Conservation (phyloP, 2,113 vertebrate species). For the Xenus cinereus region DNA sequence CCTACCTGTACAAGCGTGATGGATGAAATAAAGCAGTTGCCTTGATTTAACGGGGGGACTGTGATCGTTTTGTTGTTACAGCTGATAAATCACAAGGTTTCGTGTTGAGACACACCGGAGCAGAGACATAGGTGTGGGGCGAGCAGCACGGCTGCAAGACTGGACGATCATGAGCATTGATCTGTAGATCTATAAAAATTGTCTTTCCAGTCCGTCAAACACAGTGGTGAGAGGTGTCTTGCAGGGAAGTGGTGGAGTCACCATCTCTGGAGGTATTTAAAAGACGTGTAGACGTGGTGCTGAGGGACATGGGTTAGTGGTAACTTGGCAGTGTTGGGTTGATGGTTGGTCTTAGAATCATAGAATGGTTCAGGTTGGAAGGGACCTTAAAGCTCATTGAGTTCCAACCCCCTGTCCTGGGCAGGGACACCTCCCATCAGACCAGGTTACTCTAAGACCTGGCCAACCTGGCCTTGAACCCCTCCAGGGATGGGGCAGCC, state of each 20-base stretch:
- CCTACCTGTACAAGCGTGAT: background rate
- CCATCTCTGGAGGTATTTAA: background rate
- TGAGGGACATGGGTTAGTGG: background rate
- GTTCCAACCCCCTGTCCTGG: background rate
- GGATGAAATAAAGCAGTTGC: background rate
- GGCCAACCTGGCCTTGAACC: background rate
- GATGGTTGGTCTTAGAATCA: background rate
- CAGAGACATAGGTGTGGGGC: background rate
- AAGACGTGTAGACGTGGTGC: background rate
- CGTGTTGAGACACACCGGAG: background rate
- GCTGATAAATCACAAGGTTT: background rate
- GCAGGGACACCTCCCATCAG: background rate
- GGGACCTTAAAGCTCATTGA: background rate
- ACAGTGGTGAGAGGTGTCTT: rapidly evolving
- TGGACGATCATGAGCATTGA: background rate
- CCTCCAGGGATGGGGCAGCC: background rate
- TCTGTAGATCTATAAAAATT: background rate
- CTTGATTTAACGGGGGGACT: background rate
- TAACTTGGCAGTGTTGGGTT: background rate
- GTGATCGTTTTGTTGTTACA: background rate
- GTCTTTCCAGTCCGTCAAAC: background rate
- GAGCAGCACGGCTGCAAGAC: background rate
- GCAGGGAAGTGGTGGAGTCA: background rate
- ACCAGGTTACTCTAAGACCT: background rate
- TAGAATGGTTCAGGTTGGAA: background rate